A percentile compares a stretch with the other conserved stretches of the same genome.
These are phyloP conservation scores for Orthosia gracilis DNA, from an alignment of 2,888 invertebrate species.

Conservation along the genomic window DNA sequence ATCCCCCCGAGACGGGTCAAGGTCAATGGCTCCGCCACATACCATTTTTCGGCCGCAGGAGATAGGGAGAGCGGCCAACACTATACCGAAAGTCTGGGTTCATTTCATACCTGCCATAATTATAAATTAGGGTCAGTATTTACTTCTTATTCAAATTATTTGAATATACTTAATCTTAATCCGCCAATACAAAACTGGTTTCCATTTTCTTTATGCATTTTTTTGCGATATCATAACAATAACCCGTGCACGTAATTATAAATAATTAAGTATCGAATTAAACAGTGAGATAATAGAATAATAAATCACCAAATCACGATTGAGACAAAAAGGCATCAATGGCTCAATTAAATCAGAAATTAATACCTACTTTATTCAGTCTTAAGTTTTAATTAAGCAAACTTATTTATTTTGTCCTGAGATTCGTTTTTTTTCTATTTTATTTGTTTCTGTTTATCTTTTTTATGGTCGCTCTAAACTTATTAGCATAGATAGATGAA, in stretches of 20 bases:
- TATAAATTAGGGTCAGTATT: not conserved
- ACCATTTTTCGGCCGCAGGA: too few relatives aligned
- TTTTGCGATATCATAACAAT: not conserved
- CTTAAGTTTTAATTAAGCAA: not conserved
- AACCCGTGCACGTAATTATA: slow-evolving; percentile 10
- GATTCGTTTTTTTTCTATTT: too few relatives aligned
- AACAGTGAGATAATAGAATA: not conserved
- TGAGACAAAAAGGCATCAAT: not conserved
- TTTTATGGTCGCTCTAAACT: too few relatives aligned
- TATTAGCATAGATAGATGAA: too few relatives aligned
- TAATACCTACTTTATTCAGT: not conserved
- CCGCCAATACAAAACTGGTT: not conserved
- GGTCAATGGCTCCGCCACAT: too few relatives aligned
- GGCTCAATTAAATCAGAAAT: not conserved
- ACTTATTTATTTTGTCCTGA: not conserved
- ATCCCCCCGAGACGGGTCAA: too few relatives aligned
- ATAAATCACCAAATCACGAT: slow-evolving; percentile 11
- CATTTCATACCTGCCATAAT: not conserved
- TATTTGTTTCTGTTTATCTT: too few relatives aligned
- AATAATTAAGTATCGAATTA: not conserved
- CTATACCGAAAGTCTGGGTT: too few relatives aligned
- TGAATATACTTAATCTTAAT: not conserved
- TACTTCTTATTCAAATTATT: not conserved
- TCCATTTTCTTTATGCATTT: not conserved
- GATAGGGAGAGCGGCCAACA: too few relatives aligned